A percentile compares a stretch with the other conserved stretches of the same genome.
These are phyloP conservation scores for Tineola bisselliella DNA, from an alignment of 2,888 invertebrate genomes.

Conservation along the genomic window DNA sequence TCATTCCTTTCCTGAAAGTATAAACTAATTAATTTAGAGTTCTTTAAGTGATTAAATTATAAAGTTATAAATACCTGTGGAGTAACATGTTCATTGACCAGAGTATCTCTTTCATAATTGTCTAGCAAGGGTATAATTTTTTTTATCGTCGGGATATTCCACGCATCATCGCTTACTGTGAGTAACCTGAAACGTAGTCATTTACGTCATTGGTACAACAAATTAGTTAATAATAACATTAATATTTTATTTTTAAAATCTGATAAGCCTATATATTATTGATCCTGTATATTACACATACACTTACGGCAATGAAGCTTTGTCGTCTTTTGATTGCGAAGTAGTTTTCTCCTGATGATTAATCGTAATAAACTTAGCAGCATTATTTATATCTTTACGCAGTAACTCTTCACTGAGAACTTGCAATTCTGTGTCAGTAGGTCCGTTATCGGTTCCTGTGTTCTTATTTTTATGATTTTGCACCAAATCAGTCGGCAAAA, in stretches of 20 bases:
- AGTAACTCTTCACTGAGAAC: constrained; percentile 77
- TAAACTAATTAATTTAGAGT: neutral
- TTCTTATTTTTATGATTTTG: constrained; percentile 32
- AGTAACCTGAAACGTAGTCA: constrained; percentile 67
- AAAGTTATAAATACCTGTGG: constrained; percentile 47
- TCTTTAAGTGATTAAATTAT: neutral
- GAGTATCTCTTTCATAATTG: constrained; percentile 83
- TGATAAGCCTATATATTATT: too few species aligned
- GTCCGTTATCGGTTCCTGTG: constrained; percentile 26
- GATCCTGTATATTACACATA: too few species aligned
- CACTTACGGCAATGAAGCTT: constrained; percentile 80
- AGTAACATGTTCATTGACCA: constrained; percentile 80
- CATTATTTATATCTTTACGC: constrained; percentile 78
- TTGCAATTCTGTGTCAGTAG: constrained; percentile 71
- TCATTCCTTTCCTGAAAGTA: constrained; percentile 73
- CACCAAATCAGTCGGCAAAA: constrained; percentile 57
- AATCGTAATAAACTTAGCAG: constrained; percentile 73
- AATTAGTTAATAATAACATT: neutral
- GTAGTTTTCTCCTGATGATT: constrained; percentile 81
- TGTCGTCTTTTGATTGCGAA: constrained; percentile 73
- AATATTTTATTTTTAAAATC: neutral
- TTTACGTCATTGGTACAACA: neutral
- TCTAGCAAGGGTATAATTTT: constrained; percentile 80
- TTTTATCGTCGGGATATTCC: constrained; percentile 77
- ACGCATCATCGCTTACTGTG: constrained; percentile 69